Base-by-base conservation (phyloP, 2,888 invertebrate species). In the Nemapogon koenigi region DNA sequence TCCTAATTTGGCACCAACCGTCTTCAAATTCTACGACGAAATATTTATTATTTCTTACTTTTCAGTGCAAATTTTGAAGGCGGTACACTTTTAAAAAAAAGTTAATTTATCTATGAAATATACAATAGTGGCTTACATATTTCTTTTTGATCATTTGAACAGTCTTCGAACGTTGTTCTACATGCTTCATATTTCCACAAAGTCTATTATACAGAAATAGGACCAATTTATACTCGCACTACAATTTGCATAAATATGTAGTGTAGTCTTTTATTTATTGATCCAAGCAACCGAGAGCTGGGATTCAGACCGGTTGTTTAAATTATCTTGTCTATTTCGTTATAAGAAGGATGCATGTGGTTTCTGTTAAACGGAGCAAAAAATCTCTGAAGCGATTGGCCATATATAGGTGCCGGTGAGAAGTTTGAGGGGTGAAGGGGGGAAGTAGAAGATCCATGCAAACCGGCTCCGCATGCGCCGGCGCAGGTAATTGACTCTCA, bases 401-500 rank as follows among this genome's bases (percentile, higher is more conserved):
- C 51, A 47, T 52, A 37, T 43, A 28, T 39, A 19, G 31, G 37
- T 33, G 11, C 14, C 10, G 31, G 19, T 10, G 42, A 44, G 39
- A 44, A 40, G 45, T 40, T 43, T 50, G 45, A 51, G 52, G 45
- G 53, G 46, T n/a, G 35, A 4, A 49, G 50, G 39, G 41, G 46
- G 46, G 38, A 48, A 43, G 44, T 45, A 45, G 52, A 48, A 57
- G 59, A 61, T 61, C 61, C 48, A 49, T 55, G 58, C 56, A 52
- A 67, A 76, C 76, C 76, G 75, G 78, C 63, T 62, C 53, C 51
- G 52, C 62, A 50, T 62, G 71, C 69, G 66, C 66, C 50, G 50
- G 71, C 75, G 70, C 75, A 75, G 75, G 73, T 72, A 75, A 73
- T 64, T 65, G 67, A 66, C 68, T 41, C 16, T 13, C 17, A 18